Evolutionary conservation across 2,888 invertebrate genomes (phyloP).

Genomic region (Masnerella sp.): DNA sequence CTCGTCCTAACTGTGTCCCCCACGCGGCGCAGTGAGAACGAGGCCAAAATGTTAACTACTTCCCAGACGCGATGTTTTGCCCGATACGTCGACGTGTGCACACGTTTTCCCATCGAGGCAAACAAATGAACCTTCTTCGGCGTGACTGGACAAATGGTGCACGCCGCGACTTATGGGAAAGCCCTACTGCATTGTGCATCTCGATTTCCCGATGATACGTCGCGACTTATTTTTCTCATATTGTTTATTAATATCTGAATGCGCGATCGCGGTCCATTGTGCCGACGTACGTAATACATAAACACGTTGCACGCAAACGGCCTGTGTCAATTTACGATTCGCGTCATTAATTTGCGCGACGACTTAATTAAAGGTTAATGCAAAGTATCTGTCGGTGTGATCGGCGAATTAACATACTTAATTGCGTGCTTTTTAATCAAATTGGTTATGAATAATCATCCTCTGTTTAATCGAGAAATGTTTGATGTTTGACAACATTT

Average conservation of each 20-base stretch:
- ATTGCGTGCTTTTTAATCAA: too few species aligned
- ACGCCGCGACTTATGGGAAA: slow-evolving; percentile 43
- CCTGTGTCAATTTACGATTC: too few species aligned
- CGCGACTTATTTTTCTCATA: slow-evolving; percentile 18
- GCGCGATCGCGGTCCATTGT: slow-evolving; percentile 26
- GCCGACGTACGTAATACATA: slow-evolving; percentile 21
- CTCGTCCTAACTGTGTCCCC: slow-evolving; percentile 57
- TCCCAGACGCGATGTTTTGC: slow-evolving; percentile 65
- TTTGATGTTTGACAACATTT: too few species aligned
- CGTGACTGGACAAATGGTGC: slow-evolving; percentile 54
- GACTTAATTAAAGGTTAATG: too few species aligned
- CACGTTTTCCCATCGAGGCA: slow-evolving; percentile 54
- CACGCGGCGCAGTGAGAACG: slow-evolving; percentile 64
- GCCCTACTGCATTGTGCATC: slow-evolving; percentile 33
- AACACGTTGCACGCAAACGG: slow-evolving; percentile 7
- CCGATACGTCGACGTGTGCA: slow-evolving; percentile 44
- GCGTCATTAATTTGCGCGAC: too few species aligned
- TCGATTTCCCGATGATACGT: slow-evolving; percentile 41
- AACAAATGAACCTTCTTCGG: slow-evolving; percentile 56
- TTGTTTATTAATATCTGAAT: slow-evolving; percentile 46
- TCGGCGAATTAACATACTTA: too few species aligned
- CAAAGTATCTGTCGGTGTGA: too few species aligned
- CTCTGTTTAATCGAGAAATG: too few species aligned
- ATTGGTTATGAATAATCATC: too few species aligned
- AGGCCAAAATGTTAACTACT: slow-evolving; percentile 72